Evolutionary conservation across 64 coral and sea anemone species (phyloP), one percentile per base, ranked within the genome.

Genomic region (Hydrozoanthus tunicans): DNA sequence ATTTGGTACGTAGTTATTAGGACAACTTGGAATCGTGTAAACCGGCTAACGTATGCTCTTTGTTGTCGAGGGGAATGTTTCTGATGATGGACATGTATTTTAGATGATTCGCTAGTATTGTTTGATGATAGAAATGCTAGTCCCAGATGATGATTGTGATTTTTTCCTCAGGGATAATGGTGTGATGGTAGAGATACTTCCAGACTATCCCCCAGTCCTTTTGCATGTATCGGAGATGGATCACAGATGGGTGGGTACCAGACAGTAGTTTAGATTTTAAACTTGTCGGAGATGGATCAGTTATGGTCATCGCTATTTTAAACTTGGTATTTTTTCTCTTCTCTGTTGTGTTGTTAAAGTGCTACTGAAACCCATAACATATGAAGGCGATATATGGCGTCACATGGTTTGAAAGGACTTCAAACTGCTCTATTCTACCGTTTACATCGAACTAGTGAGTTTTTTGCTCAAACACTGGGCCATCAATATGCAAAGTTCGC

Each of bases 171-270:
- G 96, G 90, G 65, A 90, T 8, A 95, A 85, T 73, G 96, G 96
- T 76, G 89, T 98, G 6, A 95, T 93, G 94, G 63, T 98, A 6
- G 92, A 98, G 43, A 66, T 98, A 3, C 64, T 94, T 4, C 84
- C 89, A 3, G 94, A 91, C 60, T 73, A 83, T 65, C 94, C 96
- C 26, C 77, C 64, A 23, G 89, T 95, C 23, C 58, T 98, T 12
- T 62, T 98, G 64, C 96, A 98, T 64, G 55, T 83, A 51, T 71
- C 89, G 54, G 94, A 95, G 26, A 84, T 98, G 74, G 92, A 93
- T 12, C 94, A 95, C 83, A 74, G 74, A 57, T 92, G 83, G 92
- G 96, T 98, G 77, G 88, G 59, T 68, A 51, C 60, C 58, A 53
- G 15, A 20, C 8, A 11, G 53, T 4, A 5, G 13, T 23, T 6